Evolutionary conservation across 2,113 vertebrate genomes (phyloP).

Genomic region (Gyps fulvus): DNA sequence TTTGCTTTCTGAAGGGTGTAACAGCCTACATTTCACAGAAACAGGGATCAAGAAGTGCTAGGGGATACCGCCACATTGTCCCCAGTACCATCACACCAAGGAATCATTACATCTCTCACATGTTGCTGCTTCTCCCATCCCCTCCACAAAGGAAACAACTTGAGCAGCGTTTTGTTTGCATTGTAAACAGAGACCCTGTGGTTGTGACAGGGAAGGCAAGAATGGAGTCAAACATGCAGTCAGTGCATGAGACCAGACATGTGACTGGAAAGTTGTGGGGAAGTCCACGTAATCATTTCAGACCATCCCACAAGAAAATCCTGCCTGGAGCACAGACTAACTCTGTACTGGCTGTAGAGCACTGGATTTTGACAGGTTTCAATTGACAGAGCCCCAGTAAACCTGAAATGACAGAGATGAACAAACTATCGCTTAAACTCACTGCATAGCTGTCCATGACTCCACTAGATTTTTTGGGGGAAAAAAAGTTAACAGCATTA

Average conservation of each 20-base stretch:
- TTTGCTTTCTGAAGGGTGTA: not conserved
- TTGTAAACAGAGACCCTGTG: not conserved
- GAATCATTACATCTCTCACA: not conserved
- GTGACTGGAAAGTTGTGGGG: not conserved
- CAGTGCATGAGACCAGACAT: rapidly evolving
- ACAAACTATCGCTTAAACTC: not conserved
- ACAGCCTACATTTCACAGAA: not conserved
- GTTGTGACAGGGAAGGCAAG: not conserved
- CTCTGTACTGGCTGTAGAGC: not conserved
- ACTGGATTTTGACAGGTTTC: not conserved
- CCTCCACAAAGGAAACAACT: not conserved
- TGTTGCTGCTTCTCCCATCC: not conserved
- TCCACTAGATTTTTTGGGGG: not conserved
- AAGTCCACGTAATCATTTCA: not conserved
- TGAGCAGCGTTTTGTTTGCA: not conserved
- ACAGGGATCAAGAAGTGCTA: not conserved
- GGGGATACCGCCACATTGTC: not conserved
- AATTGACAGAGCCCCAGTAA: not conserved
- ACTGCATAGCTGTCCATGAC: not conserved
- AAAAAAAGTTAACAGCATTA: not conserved
- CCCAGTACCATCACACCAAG: not conserved
- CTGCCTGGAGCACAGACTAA: not conserved
- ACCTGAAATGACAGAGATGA: not conserved
- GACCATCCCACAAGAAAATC: not conserved
- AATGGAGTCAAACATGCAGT: not conserved